These are phyloP conservation scores for Falco berigora DNA, from an alignment of 2,797 vertebrate species.

Conservation along the genomic window DNA sequence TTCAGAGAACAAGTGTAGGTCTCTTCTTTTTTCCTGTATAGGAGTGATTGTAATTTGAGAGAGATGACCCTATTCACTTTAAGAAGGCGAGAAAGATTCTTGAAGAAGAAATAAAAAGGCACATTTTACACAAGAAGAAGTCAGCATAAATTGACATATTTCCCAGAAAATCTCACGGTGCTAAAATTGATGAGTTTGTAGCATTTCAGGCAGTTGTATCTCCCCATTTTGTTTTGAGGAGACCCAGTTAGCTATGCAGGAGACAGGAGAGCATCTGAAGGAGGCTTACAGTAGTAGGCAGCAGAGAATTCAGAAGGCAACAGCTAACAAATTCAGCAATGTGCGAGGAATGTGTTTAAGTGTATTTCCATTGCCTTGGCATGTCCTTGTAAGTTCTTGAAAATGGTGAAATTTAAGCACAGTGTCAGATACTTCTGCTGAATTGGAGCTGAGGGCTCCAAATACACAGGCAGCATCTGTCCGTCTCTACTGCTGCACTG, in stretches of 20 bases:
- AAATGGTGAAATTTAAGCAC: not conserved
- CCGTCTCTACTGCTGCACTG: fast-evolving
- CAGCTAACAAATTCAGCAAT: not conserved
- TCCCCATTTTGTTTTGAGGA: not conserved
- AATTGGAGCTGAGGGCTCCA: not conserved
- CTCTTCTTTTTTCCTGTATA: not conserved
- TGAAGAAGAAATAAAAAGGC: not conserved
- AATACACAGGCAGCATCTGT: not conserved
- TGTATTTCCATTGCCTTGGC: not conserved
- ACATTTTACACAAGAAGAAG: not conserved
- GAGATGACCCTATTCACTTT: constrained; percentile 23
- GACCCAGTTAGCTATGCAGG: not conserved
- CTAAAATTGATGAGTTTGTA: not conserved
- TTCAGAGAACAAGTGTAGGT: not conserved
- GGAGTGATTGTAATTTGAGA: constrained; percentile 23
- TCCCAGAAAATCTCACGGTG: not conserved
- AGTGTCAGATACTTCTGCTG: not conserved
- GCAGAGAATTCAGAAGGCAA: not conserved
- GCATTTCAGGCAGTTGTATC: not conserved
- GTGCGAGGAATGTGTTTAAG: not conserved
- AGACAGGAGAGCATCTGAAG: not conserved
- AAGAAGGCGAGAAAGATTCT: not conserved
- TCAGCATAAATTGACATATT: not conserved
- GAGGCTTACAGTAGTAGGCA: not conserved
- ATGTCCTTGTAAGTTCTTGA: not conserved